These are phyloP conservation scores for Melanerpes aurifrons DNA, from an alignment of 2,113 vertebrate species.

Conservation along the genomic window DNA sequence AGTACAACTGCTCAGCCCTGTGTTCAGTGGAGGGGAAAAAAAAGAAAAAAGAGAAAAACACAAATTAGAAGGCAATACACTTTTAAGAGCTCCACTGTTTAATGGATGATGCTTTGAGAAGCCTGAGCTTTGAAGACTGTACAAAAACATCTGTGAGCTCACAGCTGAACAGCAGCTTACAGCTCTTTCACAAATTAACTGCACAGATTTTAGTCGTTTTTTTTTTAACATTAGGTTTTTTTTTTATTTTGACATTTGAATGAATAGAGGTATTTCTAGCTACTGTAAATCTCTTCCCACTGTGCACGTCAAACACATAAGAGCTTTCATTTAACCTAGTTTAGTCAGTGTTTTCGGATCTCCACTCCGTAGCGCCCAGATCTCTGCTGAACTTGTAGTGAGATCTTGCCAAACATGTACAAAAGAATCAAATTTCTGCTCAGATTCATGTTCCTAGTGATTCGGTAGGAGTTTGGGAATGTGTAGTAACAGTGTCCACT, in stretches of 20 bases:
- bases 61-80: neutral
- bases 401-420: neutral
- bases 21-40: neutral
- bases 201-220: neutral
- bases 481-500: neutral
- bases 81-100: neutral
- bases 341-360: neutral
- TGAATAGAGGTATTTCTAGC: neutral
- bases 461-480: neutral
- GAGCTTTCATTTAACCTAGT: neutral
- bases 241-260: neutral
- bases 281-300: neutral
- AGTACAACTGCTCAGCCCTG: neutral
- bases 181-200: neutral
- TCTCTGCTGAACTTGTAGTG: neutral
- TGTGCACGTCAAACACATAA: neutral
- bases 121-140: neutral
- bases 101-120: neutral
- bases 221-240: neutral
- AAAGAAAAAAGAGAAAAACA: neutral
- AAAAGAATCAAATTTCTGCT: slow-evolving; percentile 15
- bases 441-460: neutral
- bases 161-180: neutral
- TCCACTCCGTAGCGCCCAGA: neutral
- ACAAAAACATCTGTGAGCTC: neutral